These are phyloP conservation scores for Gnatocerus cornutus DNA, from an alignment of 2,888 invertebrate genomes.

Conservation along the genomic window DNA sequence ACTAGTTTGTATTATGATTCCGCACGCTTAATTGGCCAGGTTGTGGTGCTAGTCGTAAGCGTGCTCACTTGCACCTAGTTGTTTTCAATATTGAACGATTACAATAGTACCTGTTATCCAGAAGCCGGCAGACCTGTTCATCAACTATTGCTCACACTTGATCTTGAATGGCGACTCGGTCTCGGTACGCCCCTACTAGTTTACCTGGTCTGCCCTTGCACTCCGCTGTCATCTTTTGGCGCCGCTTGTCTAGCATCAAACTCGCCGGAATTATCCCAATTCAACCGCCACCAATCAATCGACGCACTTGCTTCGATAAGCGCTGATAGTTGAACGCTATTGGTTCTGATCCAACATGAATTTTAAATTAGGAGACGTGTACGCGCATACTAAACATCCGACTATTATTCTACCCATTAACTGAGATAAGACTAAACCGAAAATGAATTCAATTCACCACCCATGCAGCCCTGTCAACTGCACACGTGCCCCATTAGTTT, in stretches of 20 bases:
- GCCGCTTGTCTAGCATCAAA: constrained; percentile 55
- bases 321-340: constrained; percentile 58
- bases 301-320: constrained; percentile 41
- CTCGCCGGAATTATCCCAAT: constrained; percentile 7
- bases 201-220: constrained; percentile 63
- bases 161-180: constrained; percentile 69
- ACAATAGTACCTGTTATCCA: constrained; percentile 71
- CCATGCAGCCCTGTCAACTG: constrained; percentile 8
- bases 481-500: constrained; percentile 11
- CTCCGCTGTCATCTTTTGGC: constrained; percentile 57
- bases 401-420: neutral
- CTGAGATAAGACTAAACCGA: neutral
- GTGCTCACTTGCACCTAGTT: constrained; percentile 63
- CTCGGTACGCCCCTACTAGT: constrained; percentile 69
- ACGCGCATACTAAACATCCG: constrained; percentile 50
- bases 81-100: constrained; percentile 69
- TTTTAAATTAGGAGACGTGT: constrained; percentile 57
- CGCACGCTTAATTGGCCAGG: constrained; percentile 38
- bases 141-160: constrained; percentile 70
- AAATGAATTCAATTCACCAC: constrained; percentile 9
- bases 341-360: constrained; percentile 56
- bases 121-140: constrained; percentile 70
- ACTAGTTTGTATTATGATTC: constrained; percentile 35
- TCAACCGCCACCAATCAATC: constrained; percentile 60
- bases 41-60: constrained; percentile 37